Evolutionary conservation across 2,888 invertebrate genomes (phyloP).

Genomic region (Arctia plantaginis): DNA sequence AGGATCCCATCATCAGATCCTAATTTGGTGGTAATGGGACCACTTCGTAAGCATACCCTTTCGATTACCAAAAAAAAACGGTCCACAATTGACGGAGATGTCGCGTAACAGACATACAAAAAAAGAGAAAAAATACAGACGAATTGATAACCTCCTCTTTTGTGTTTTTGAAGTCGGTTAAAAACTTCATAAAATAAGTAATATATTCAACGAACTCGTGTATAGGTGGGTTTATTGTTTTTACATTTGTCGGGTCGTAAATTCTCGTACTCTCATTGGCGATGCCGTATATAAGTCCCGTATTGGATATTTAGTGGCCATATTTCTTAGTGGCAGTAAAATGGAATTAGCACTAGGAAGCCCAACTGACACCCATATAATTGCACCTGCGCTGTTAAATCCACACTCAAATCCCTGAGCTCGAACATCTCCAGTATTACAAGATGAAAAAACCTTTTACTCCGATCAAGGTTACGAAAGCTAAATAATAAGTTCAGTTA

Average conservation of each 20-base stretch:
- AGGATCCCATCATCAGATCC: too few species aligned
- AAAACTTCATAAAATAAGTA: neutral
- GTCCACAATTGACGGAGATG: too few species aligned
- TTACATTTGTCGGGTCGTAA: slow-evolving; percentile 37
- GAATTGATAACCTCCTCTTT: too few species aligned
- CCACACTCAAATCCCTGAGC: neutral
- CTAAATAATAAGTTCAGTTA: neutral
- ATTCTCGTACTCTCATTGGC: slow-evolving; percentile 22
- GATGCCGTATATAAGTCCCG: slow-evolving; percentile 20
- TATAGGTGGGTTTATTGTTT: slow-evolving; percentile 15
- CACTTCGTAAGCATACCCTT: too few species aligned
- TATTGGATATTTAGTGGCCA: slow-evolving; percentile 38
- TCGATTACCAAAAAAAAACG: too few species aligned
- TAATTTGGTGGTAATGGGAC: too few species aligned
- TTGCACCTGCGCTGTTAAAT: slow-evolving; percentile 3
- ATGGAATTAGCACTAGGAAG: slow-evolving; percentile 31
- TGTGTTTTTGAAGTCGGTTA: too few species aligned
- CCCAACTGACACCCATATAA: slow-evolving; percentile 23
- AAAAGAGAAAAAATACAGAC: too few species aligned
- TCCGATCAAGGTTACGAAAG: neutral
- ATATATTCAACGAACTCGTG: neutral
- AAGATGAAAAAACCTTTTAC: neutral
- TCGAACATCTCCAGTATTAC: neutral
- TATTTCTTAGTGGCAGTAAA: slow-evolving; percentile 42
- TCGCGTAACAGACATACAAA: too few species aligned